Evolutionary conservation across 2,113 vertebrate species (phyloP).

Genomic region (Accipiter virgatus): DNA sequence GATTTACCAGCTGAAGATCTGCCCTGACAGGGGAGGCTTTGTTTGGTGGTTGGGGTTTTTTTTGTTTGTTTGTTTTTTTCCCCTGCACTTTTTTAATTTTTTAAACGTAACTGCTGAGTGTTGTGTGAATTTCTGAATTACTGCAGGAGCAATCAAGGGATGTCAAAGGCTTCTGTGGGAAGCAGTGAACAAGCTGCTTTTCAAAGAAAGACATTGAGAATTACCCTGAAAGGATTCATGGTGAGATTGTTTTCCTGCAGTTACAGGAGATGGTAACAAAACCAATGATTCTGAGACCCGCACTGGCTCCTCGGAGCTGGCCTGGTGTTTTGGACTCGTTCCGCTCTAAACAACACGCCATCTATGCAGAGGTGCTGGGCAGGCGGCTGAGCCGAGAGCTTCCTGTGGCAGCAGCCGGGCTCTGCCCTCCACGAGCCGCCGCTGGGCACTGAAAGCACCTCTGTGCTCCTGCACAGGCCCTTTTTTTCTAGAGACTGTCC

Average conservation of each 20-base stretch:
- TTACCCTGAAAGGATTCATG: background rate
- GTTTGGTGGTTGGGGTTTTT: rapidly evolving
- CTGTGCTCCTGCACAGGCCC: constrained; percentile 44
- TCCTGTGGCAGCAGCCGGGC: background rate
- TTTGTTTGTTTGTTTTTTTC: background rate
- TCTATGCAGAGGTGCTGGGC: background rate
- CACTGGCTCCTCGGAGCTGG: background rate
- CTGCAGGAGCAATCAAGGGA: background rate
- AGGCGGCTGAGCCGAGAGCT: background rate
- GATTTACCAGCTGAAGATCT: background rate
- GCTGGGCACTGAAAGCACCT: background rate
- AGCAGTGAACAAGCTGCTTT: background rate
- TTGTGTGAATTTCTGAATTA: background rate
- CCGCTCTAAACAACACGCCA: background rate
- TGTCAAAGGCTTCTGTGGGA: background rate
- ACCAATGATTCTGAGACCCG: rapidly evolving
- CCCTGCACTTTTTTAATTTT: background rate
- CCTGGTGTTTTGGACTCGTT: rapidly evolving
- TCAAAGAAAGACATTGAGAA: background rate
- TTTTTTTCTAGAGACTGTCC: constrained; percentile 6
- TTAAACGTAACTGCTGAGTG: background rate
- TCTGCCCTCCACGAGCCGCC: background rate
- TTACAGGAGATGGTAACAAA: background rate
- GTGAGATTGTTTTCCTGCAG: background rate
- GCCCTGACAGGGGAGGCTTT: background rate